Evolutionary conservation across 2,888 invertebrate species (phyloP).

Genomic region (Eupithecia tripunctaria): DNA sequence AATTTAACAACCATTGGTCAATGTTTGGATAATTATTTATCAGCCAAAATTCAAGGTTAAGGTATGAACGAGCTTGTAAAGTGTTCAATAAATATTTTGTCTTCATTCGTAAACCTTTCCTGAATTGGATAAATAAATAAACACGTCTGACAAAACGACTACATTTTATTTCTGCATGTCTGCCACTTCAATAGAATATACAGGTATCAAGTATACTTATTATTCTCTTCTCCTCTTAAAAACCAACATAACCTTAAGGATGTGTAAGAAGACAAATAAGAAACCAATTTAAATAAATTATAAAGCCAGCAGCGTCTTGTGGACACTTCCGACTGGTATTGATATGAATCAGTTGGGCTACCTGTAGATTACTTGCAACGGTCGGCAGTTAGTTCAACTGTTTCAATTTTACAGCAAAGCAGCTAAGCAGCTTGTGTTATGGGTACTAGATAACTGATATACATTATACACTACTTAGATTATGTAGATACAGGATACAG

Average conservation of each 20-base stretch:
- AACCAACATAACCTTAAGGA: neutral
- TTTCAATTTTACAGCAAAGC: too few relatives aligned
- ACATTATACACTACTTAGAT: too few relatives aligned
- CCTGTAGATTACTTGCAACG: too few relatives aligned
- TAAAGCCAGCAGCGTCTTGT: too few relatives aligned
- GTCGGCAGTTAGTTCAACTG: too few relatives aligned
- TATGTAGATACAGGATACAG: too few relatives aligned
- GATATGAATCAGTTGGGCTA: too few relatives aligned
- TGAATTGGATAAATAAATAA: constrained; percentile 40
- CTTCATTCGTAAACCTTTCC: constrained; percentile 56
- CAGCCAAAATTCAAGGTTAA: neutral
- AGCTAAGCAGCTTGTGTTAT: too few relatives aligned
- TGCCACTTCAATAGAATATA: constrained; percentile 6
- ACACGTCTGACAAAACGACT: constrained; percentile 32
- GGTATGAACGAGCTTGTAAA: constrained; percentile 47
- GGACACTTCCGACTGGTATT: too few relatives aligned
- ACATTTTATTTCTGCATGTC: constrained; percentile 33
- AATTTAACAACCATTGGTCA: neutral
- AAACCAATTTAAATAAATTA: too few relatives aligned
- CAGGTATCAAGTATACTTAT: neutral
- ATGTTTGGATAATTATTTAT: neutral
- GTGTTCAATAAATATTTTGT: constrained; percentile 70
- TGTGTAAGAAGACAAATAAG: too few relatives aligned
- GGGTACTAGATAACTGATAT: too few relatives aligned
- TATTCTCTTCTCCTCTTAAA: neutral